phyloP scores from a whole-genome alignment of 1,140 invertebrate genomes.

The Drosophila teissieri region DNA sequence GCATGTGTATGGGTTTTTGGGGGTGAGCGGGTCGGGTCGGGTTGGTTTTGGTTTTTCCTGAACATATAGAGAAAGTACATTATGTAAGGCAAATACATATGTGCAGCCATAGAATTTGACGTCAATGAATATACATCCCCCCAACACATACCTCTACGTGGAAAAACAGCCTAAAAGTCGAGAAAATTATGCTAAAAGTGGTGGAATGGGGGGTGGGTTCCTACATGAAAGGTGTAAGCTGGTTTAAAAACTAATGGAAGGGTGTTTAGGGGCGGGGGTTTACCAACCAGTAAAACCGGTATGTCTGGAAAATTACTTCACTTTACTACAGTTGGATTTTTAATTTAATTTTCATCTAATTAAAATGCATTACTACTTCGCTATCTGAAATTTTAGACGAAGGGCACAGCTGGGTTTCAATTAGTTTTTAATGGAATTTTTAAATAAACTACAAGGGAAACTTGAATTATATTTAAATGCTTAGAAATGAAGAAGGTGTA shows the following conservation, averaged over 20 bases:
- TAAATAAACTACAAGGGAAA: background rate
- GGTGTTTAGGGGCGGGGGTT: conserved; percentile 12
- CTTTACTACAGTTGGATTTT: conserved; percentile 9
- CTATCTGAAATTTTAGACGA: background rate
- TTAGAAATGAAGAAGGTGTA: too few species aligned
- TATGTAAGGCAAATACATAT: conserved; percentile 57
- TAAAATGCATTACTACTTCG: background rate
- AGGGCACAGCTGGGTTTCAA: too few species aligned
- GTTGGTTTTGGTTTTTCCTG: conserved; percentile 6
- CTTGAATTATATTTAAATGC: too few species aligned
- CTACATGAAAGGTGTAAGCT: conserved; percentile 36
- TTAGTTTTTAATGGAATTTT: background rate
- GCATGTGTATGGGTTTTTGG: conserved; percentile 34
- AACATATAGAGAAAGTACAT: conserved; percentile 20
- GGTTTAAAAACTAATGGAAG: conserved; percentile 42
- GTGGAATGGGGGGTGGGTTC: conserved; percentile 9
- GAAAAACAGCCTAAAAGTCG: conserved; percentile 62
- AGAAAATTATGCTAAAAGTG: conserved; percentile 50
- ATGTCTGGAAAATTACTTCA: conserved; percentile 25
- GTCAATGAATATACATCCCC: conserved; percentile 40
- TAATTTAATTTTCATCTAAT: background rate
- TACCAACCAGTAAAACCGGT: conserved; percentile 25
- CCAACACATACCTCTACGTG: conserved; percentile 25
- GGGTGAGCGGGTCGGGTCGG: conserved; percentile 7
- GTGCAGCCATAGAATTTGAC: conserved; percentile 68